phyloP scores from a whole-genome alignment of 1,140 invertebrate species.

The Apis florea region DNA sequence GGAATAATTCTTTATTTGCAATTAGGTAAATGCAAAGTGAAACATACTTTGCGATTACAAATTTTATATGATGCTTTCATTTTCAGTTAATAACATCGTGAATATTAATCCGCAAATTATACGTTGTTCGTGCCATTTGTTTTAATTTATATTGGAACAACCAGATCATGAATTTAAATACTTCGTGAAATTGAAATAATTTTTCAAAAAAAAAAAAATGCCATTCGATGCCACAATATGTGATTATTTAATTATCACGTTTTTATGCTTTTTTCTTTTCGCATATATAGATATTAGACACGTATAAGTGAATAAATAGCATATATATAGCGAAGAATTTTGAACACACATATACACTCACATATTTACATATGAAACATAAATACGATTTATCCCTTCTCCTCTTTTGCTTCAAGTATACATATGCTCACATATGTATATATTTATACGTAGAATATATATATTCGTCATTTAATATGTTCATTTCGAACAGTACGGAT shows the following conservation, averaged over 20 bases:
- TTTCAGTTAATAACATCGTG: neutral
- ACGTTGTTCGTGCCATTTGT: neutral
- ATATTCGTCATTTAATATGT: constrained; percentile 29
- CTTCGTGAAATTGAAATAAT: neutral
- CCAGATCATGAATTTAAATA: neutral
- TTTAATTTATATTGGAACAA: neutral
- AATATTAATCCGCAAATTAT: neutral
- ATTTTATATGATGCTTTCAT: neutral
- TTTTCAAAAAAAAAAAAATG: too few relatives aligned
- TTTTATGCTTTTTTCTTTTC: neutral
- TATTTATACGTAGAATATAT: constrained; percentile 30
- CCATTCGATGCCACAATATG: neutral
- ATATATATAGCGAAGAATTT: neutral
- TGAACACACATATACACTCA: constrained; percentile 7
- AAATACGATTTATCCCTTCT: constrained; percentile 3
- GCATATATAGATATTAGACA: neutral
- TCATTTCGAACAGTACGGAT: constrained; percentile 15
- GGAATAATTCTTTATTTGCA: neutral
- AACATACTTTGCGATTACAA: too few relatives aligned
- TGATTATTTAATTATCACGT: neutral
- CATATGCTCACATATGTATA: constrained; percentile 12
- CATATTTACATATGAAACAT: neutral
- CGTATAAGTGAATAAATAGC: neutral
- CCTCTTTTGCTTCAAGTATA: constrained; percentile 31
- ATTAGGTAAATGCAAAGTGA: neutral